These are phyloP conservation scores for Gopherus flavomarginatus DNA, from an alignment of 2,113 vertebrate species.

Conservation along the genomic window DNA sequence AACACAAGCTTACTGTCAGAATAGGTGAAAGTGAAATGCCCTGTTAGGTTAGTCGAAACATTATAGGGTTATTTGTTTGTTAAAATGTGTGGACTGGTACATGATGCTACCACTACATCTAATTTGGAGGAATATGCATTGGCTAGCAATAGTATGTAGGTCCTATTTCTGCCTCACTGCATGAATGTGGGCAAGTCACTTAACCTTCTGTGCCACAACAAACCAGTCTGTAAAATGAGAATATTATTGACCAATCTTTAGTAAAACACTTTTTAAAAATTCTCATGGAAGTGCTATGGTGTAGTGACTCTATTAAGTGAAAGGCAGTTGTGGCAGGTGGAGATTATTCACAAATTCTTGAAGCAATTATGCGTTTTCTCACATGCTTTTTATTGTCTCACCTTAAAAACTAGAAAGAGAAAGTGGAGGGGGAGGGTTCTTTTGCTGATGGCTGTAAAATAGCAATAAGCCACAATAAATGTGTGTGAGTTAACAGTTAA, in stretches of 20 bases:
- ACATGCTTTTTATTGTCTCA: background rate
- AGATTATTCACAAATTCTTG: background rate
- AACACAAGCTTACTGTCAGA: background rate
- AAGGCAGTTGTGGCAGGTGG: background rate
- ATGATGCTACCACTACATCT: background rate
- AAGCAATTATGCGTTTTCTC: background rate
- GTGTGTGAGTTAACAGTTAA: background rate
- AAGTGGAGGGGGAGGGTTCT: background rate
- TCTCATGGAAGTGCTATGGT: background rate
- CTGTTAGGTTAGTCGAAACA: background rate
- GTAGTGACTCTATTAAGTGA: background rate
- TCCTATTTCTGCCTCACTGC: background rate
- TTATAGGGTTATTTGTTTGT: background rate
- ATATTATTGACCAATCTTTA: background rate
- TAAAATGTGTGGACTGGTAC: background rate
- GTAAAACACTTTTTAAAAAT: background rate
- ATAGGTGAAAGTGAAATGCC: background rate
- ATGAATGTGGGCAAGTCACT: background rate
- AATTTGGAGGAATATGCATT: background rate
- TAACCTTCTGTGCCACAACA: background rate
- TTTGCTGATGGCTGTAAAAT: background rate
- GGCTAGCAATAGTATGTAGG: background rate
- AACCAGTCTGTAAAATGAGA: background rate
- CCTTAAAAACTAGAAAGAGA: background rate
- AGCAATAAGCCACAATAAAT: rapidly evolving